Conservation (phyloP, 2,888 invertebrate species). For the Abrostola tripartita region DNA sequence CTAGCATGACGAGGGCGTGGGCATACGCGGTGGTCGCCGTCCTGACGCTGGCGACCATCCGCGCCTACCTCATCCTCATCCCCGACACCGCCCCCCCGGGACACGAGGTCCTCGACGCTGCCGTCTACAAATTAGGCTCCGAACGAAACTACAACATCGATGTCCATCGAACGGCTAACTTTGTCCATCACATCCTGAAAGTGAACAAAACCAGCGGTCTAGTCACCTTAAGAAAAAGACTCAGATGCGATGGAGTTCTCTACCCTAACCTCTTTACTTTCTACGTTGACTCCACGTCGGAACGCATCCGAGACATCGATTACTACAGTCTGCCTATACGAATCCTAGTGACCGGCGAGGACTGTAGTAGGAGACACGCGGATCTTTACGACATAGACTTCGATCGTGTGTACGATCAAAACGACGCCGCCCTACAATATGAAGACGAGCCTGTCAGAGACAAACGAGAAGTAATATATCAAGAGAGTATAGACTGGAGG, state of each 20-base stretch:
- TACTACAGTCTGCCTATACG: constrained; percentile 94
- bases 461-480: constrained; percentile 74
- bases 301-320: constrained; percentile 92
- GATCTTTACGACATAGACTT: constrained; percentile 89
- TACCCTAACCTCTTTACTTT: constrained; percentile 95
- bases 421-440: constrained; percentile 80
- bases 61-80: constrained; percentile 88
- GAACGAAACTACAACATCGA: constrained; percentile 94
- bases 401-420: constrained; percentile 88
- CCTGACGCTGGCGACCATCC: constrained; percentile 70
- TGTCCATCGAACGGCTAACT: constrained; percentile 93
- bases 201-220: constrained; percentile 93
- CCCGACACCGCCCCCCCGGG: constrained; percentile 90
- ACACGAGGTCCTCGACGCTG: constrained; percentile 92
- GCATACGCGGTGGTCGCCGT: constrained; percentile 70
- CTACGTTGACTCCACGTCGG: constrained; percentile 95
- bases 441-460: constrained; percentile 81
- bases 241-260: constrained; percentile 93
- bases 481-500: constrained; percentile 83
- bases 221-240: constrained; percentile 91
- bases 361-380: constrained; percentile 90
- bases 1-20: constrained; percentile 71
- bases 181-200: constrained; percentile 93
- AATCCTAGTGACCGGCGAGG: constrained; percentile 91
- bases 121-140: constrained; percentile 93